Base-by-base conservation (phyloP, 2,113 vertebrate species). In the Hyla sarda region DNA sequence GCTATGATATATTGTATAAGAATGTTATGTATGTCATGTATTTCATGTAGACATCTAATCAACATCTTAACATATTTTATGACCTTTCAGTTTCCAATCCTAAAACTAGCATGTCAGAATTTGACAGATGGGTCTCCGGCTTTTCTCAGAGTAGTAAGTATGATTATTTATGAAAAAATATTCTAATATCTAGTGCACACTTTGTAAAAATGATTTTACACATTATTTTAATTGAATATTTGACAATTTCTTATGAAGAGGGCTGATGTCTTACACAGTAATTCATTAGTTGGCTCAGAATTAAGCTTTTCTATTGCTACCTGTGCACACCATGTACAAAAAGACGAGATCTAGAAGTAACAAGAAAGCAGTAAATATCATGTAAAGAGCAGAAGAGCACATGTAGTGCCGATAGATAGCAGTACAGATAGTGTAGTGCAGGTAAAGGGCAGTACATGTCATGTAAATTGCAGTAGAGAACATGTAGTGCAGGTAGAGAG, bases 101-200 rank as follows among this genome's bases (percentile, higher is more conserved):
- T 89, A 93, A 91, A 90, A 92, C 94, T 91, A 93, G 93, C 87
- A 85, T 92, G 74, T 93, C 95, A 88, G 93, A 95, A 47, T 92
- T 89, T 92, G 93, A 95, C 82, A 92, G 92, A 90, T 95, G 94
- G 95, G 91, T 90, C 90, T 91, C 93, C 92, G 93, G 92, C 92
- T 91, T 90, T 91, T 93, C 93, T 93, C 91, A 92, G 25, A 89
- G 93, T 90, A 89, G 95, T 96, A 95, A 96, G 95, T 96, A 65
- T 50, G 60, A 25, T 21, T 72, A 5, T 75, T 5, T 16, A 28
- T 6, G 17, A 1, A 17, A 48, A 56, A 78, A 58, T 52, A 52
- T 28, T 32, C 8, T 17, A 10, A 37, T n/a, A n/a, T n/a, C n/a
- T n/a, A n/a, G n/a, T 23, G 28, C 1, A 37, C 11, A 37, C 37